Percentiles rank a stretch among this genome's conserved stretches.
Conservation (phyloP, 2,888 invertebrate species). For the Rotaria macrura region DNA sequence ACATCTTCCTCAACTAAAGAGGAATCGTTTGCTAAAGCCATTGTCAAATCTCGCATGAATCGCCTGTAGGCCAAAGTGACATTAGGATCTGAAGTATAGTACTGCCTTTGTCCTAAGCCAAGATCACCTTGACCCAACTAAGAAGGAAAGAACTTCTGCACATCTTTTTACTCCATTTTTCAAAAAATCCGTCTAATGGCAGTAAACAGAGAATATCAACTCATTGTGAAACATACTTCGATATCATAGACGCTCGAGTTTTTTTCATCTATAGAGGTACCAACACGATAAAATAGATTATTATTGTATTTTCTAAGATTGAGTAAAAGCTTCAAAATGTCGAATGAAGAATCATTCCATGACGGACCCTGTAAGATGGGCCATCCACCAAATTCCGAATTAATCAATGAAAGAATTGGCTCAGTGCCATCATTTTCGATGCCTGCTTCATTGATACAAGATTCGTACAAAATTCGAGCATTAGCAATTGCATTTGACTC, state of each 20-base stretch:
- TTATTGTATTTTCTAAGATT: slow-evolving; percentile 7
- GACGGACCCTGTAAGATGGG: slow-evolving; percentile 17
- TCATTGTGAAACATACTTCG: background rate
- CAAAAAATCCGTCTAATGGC: too few relatives aligned
- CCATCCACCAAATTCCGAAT: slow-evolving; percentile 38
- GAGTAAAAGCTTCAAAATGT: background rate
- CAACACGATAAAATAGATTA: slow-evolving; percentile 20
- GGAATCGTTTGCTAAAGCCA: background rate
- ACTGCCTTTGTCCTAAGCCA: slow-evolving; percentile 23
- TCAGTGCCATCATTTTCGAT: slow-evolving; percentile 72
- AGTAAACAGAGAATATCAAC: too few relatives aligned
- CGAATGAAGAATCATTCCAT: background rate
- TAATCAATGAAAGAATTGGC: slow-evolving; percentile 66
- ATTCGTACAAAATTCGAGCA: slow-evolving; percentile 75
- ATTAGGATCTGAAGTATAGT: background rate
- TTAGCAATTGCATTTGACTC: slow-evolving; percentile 69
- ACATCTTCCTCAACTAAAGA: background rate
- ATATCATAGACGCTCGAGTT: slow-evolving; percentile 56
- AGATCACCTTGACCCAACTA: slow-evolving; percentile 22
- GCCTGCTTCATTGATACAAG: slow-evolving; percentile 79
- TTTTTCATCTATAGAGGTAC: slow-evolving; percentile 63
- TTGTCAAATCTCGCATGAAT: slow-evolving; percentile 24
- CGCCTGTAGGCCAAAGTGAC: slow-evolving; percentile 19
- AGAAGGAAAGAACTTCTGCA: background rate
- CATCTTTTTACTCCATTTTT: background rate